phyloP scores from a whole-genome alignment of 2,797 vertebrate species.

The Nannoperca obscura region DNA sequence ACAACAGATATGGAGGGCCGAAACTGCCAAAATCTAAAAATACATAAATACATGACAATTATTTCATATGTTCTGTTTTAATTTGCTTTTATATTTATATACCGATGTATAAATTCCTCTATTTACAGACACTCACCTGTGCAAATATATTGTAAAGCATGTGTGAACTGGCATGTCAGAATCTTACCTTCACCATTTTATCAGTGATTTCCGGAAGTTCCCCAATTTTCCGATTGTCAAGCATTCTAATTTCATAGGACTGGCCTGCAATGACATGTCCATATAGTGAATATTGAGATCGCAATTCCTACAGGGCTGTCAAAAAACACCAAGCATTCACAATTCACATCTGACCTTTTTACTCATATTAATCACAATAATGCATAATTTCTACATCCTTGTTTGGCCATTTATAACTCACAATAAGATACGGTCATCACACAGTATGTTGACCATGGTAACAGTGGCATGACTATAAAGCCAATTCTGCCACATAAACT shows the following conservation, averaged over 20 bases:
- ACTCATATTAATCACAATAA: not conserved
- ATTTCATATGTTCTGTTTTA: no score
- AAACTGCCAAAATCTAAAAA: no score
- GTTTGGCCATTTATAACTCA: not conserved
- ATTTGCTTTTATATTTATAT: no score
- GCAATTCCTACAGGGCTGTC: not conserved
- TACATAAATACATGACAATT: no score
- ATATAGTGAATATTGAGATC: not conserved
- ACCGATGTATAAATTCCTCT: no score
- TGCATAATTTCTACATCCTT: not conserved
- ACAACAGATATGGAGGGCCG: no score
- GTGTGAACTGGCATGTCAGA: not conserved
- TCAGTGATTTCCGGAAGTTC: slow-evolving; percentile 96
- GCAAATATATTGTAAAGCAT: not conserved
- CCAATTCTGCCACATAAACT: not conserved
- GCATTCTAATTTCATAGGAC: slow-evolving; percentile 98
- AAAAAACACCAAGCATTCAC: not conserved
- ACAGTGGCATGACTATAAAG: not conserved
- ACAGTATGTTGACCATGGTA: not conserved
- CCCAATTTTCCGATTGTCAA: slow-evolving; percentile 97
- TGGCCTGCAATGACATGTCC: slow-evolving; percentile 88
- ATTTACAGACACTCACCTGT: not conserved
- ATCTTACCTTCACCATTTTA: slow-evolving; percentile 97
- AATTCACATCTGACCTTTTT: not conserved
- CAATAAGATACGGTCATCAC: not conserved